Conservation (phyloP, 2,113 vertebrate species). For the Gila orcuttii region DNA sequence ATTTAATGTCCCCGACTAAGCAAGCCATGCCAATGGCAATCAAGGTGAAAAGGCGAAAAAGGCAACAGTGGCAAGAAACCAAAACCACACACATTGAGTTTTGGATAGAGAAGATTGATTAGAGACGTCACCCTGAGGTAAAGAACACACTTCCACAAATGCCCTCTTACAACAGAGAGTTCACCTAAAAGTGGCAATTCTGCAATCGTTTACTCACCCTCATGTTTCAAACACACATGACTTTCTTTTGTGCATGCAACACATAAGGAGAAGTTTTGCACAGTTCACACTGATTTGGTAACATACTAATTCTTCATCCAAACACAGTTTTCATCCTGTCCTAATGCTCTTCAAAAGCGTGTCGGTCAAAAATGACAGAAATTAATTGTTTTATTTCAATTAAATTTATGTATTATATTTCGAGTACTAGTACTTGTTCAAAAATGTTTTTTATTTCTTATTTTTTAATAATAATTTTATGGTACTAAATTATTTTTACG, state of each 20-base stretch:
- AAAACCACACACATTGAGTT: background rate
- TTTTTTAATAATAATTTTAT: too few relatives aligned
- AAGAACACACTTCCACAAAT: background rate
- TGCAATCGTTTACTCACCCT: background rate
- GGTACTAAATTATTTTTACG: too few relatives aligned
- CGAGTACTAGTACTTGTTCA: too few relatives aligned
- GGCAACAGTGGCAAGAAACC: too few relatives aligned
- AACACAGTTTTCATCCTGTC: background rate
- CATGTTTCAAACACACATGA: background rate
- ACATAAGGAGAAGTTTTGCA: background rate
- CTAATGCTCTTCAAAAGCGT: background rate
- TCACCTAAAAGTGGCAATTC: background rate
- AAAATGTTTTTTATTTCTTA: too few relatives aligned
- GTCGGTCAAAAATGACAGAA: too few relatives aligned
- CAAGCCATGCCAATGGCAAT: too few relatives aligned
- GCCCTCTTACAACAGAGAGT: background rate
- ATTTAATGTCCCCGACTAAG: too few relatives aligned
- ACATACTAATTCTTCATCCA: too few relatives aligned
- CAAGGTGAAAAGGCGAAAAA: too few relatives aligned
- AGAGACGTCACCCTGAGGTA: background rate
- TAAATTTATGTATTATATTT: too few relatives aligned
- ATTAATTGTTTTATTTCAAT: too few relatives aligned
- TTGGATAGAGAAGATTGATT: constrained; percentile 25
- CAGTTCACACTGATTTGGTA: background rate
- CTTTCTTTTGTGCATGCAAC: background rate